phyloP scores from a whole-genome alignment of 2,888 invertebrate species.

The Cylloceria caligata region DNA sequence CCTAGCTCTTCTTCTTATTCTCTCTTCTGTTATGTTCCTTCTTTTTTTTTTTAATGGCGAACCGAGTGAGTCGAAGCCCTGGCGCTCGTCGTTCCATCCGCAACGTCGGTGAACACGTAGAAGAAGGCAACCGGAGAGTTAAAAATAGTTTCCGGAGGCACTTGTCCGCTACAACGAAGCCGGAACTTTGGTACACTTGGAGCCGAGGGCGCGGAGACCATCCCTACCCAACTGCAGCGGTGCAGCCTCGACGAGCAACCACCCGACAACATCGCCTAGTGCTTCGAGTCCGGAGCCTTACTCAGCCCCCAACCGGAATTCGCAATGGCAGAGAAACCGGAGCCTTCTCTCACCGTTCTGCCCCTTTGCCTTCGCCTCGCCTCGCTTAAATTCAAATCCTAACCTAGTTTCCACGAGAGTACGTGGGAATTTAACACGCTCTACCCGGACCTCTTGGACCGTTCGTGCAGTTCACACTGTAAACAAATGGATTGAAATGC shows the following conservation, averaged over 20 bases:
- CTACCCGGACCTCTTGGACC: slow-evolving; percentile 21
- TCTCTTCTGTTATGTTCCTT: slow-evolving; percentile 5
- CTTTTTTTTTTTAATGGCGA: slow-evolving; percentile 18
- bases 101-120: slow-evolving; percentile 19
- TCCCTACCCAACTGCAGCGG: neutral
- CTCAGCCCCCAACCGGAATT: slow-evolving; percentile 27
- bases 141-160: slow-evolving; percentile 59
- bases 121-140: slow-evolving; percentile 47
- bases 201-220: slow-evolving; percentile 15
- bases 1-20: slow-evolving; percentile 17
- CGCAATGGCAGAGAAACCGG: slow-evolving; percentile 31
- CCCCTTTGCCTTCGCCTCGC: neutral
- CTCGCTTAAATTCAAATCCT: slow-evolving; percentile 72
- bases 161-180: slow-evolving; percentile 34
- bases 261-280: slow-evolving; percentile 42
- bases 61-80: slow-evolving; percentile 36
- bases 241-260: slow-evolving; percentile 31
- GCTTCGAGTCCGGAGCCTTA: slow-evolving; percentile 27
- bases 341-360: neutral
- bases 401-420: slow-evolving; percentile 63
- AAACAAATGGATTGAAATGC: slow-evolving; percentile 61
- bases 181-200: slow-evolving; percentile 32
- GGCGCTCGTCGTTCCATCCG: slow-evolving; percentile 5
- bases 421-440: slow-evolving; percentile 44
- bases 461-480: slow-evolving; percentile 8